Evolutionary conservation across 2,888 invertebrate species (phyloP).

Genomic region (Drosophila nigricruria): DNA sequence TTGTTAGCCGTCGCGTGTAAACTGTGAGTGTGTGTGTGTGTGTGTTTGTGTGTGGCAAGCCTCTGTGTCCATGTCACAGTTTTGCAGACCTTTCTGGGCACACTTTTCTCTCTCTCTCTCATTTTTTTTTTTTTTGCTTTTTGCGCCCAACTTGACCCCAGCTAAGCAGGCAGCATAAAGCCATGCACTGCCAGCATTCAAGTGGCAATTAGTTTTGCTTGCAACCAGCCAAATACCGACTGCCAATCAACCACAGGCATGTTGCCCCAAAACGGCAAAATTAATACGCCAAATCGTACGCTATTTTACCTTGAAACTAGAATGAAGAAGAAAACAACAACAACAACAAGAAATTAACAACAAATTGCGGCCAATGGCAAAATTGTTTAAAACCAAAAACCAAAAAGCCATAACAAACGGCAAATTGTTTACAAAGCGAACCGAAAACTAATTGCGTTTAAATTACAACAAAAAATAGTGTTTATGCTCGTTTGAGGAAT

Average conservation of each 20-base stretch:
- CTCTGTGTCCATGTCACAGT: conserved; percentile 33
- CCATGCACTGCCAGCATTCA: conserved; percentile 30
- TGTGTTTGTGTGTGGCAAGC: not conserved
- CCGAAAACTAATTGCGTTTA: conserved; percentile 70
- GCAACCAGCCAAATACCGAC: conserved; percentile 29
- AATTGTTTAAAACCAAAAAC: conserved; percentile 41
- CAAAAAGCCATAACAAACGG: conserved; percentile 34
- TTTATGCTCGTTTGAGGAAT: too few relatives aligned
- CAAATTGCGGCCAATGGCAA: conserved; percentile 33
- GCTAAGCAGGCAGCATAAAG: conserved; percentile 25
- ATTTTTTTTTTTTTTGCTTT: not conserved
- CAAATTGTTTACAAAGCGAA: conserved; percentile 66
- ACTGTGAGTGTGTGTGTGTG: conserved; percentile 12
- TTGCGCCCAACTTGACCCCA: conserved; percentile 36
- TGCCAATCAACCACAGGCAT: conserved; percentile 29
- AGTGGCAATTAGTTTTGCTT: conserved; percentile 62
- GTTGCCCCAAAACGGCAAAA: conserved; percentile 16
- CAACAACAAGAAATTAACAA: conserved; percentile 40
- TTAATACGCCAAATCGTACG: conserved; percentile 47
- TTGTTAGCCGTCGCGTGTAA: conserved; percentile 37
- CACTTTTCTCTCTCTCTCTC: not conserved
- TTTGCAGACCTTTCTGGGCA: conserved; percentile 7
- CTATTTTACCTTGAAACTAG: conserved; percentile 61
- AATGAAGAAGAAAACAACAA: conserved; percentile 3
- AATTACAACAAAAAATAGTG: conserved; percentile 54